Evolutionary conservation across 64 coral and sea anemone species (phyloP), one percentile per base, ranked within the genome.

Genomic region (Astreopora myriophthalma): DNA sequence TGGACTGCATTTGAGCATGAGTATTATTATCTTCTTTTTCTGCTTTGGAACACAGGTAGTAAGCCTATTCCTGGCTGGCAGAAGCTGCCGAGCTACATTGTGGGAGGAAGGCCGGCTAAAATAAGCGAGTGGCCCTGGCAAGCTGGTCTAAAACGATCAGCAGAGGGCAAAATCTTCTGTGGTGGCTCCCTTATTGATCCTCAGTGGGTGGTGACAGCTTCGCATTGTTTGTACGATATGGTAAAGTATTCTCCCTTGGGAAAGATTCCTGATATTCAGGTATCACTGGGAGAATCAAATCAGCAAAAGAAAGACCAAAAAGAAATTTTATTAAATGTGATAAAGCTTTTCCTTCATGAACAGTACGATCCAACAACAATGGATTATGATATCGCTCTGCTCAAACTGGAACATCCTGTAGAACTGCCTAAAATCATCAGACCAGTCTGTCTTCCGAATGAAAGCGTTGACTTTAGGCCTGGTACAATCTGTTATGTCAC

Each of bases 161-260:
- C 75, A 24, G 28, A 40, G 1, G 83, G 87, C 1, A 37, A 87
- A 34, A 93, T 93, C 14, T 93, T 87, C 73, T 93, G 91, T 58
- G 91, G 91, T 16, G 91, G 91, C 3, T 93, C 84, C 8, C 29
- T 93, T 37, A 87, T 93, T 51, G 32, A 76, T 36, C 65, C 75
- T 24, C 71, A 93, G 34, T 93, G 91, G 91, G 62, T 93, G 7
- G 57, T 77, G 11, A 93, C 91, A 5, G 91, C 91, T 22, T 70
- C 91, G 10, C 91, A 93, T 39, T 93, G 91, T 69, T 78, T 93
- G 20, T 70, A 93, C 30, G 91, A 93, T 19, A 93, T 93, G 72
- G 72, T 86, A 3, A 93, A 70, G 39, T 49, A 36, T 44, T 51
- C 75, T 46, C 4, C 40, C n/a, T 24, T 44, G 3, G 62, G 86